These are phyloP conservation scores for Zenarchopterus dispar DNA, from an alignment of 2,797 vertebrate genomes.

Conservation along the genomic window DNA sequence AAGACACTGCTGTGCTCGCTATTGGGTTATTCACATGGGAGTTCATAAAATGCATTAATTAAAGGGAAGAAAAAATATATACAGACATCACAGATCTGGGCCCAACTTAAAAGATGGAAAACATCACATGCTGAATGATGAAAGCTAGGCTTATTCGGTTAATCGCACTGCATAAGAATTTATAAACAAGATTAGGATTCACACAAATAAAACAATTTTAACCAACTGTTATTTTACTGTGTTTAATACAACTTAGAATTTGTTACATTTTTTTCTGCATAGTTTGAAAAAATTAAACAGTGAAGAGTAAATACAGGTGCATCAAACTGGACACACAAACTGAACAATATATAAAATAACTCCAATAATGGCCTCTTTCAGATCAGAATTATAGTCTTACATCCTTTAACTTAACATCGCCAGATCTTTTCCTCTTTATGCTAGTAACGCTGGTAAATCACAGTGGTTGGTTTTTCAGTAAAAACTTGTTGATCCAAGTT, in stretches of 20 bases:
- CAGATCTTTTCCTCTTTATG: too few species aligned
- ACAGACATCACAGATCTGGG: neutral
- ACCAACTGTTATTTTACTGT: constrained; percentile 2
- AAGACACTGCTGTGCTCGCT: neutral
- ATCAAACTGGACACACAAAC: too few species aligned
- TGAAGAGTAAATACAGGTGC: neutral
- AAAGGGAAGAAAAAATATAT: neutral
- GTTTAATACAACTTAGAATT: neutral
- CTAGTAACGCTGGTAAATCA: too few species aligned
- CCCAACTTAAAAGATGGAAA: neutral
- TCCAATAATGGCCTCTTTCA: neutral
- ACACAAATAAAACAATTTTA: neutral
- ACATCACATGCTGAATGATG: neutral
- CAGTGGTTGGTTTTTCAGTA: too few species aligned
- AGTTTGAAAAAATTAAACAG: neutral
- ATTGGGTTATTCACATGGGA: neutral
- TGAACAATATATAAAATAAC: too few species aligned
- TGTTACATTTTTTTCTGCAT: too few species aligned
- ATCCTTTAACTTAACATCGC: too few species aligned
- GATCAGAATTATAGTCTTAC: too few species aligned
- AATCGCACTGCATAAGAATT: neutral
- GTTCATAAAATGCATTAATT: neutral
- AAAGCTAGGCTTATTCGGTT: neutral
- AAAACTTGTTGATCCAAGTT: too few species aligned
- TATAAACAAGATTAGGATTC: too few species aligned